These are phyloP conservation scores for Hephaestus fuliginosus DNA, from an alignment of 2,797 vertebrate genomes.

Conservation along the genomic window DNA sequence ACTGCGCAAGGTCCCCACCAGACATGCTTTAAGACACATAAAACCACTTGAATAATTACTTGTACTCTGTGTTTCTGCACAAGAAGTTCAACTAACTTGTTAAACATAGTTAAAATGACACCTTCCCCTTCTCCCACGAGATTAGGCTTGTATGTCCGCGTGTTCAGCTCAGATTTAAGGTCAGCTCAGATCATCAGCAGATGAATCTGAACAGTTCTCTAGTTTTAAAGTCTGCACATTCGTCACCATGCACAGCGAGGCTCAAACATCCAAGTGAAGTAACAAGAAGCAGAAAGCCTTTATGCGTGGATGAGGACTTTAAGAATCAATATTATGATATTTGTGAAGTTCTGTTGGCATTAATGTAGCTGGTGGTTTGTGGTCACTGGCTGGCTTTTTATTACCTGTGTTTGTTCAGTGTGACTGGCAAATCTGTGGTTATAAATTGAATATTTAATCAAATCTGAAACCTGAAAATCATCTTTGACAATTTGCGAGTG, in stretches of 20 bases:
- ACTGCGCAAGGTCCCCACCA: background rate
- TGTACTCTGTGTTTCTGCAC: background rate
- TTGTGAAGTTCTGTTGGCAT: background rate
- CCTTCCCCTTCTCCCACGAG: background rate
- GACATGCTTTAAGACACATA: background rate
- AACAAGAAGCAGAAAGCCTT: background rate
- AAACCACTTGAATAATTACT: background rate
- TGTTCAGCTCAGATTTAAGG: background rate
- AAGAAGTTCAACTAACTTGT: background rate
- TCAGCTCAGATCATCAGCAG: background rate
- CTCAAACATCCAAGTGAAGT: background rate
- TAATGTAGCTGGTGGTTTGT: conserved; percentile 4
- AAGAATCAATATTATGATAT: background rate
- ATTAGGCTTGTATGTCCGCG: background rate
- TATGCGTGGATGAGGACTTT: background rate
- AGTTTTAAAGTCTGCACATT: background rate
- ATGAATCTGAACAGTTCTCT: background rate
- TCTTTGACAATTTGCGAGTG: background rate
- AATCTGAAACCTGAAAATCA: background rate
- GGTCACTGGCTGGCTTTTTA: background rate
- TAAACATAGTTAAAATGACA: background rate
- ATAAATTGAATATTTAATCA: background rate
- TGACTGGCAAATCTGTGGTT: background rate
- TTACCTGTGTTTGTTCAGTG: background rate
- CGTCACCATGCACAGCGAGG: background rate